Evolutionary conservation across 2,113 vertebrate genomes (phyloP).

Genomic region (Gobiocypris rarus): DNA sequence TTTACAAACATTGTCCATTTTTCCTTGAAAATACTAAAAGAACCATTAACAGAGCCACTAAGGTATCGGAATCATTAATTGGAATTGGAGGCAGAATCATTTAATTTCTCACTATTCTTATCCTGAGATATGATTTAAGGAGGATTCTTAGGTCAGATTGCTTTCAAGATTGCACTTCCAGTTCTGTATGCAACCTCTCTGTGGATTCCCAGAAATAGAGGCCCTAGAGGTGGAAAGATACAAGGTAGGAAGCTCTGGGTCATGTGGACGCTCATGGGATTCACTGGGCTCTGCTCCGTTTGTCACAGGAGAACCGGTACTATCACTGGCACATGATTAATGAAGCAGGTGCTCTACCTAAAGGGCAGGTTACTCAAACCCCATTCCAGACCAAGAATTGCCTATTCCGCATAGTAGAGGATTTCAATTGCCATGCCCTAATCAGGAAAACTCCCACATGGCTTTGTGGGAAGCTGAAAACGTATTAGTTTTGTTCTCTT

Average conservation of each 20-base stretch:
- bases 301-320: constrained; percentile 51
- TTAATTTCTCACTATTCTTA: neutral
- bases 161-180: constrained; percentile 32
- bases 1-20: neutral
- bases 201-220: constrained; percentile 53
- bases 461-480: neutral
- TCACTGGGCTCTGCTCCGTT: constrained; percentile 38
- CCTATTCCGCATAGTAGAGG: constrained; percentile 47
- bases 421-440: constrained; percentile 43
- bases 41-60: neutral
- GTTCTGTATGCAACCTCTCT: constrained; percentile 45
- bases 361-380: constrained; percentile 63
- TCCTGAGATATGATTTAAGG: constrained; percentile 2
- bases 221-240: constrained; percentile 48
- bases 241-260: constrained; percentile 44
- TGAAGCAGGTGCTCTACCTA: constrained; percentile 59
- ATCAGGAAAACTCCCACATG: constrained; percentile 44
- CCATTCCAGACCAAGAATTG: constrained; percentile 51
- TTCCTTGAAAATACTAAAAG: neutral
- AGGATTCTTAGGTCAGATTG: constrained; percentile 20
- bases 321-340: constrained; percentile 57
- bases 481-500: constrained; percentile 22
- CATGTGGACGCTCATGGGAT: constrained; percentile 43
- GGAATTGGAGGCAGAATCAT: neutral
- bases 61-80: neutral